Conservation (phyloP, 2,113 vertebrate genomes). For the Rhizomys pruinosus region DNA sequence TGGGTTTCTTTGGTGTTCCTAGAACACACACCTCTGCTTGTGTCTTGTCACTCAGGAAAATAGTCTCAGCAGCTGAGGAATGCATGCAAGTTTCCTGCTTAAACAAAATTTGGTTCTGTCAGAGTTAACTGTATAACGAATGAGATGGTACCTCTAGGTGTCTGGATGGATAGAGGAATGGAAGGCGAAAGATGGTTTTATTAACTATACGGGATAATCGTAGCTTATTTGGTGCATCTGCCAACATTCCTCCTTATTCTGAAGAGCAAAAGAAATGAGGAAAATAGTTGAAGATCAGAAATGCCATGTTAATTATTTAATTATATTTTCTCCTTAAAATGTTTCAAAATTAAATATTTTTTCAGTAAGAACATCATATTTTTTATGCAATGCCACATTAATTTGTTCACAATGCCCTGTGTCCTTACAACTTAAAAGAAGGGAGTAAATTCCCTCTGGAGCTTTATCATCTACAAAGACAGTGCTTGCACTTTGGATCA, state of each 20-base stretch:
- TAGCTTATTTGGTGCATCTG: not conserved
- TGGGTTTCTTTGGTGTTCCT: not conserved
- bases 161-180: no score
- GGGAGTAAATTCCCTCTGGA: not conserved
- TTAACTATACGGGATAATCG: not conserved
- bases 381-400: not conserved
- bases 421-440: not conserved
- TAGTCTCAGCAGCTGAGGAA: not conserved
- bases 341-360: not conserved
- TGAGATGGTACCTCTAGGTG: rapidly evolving
- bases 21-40: rapidly evolving
- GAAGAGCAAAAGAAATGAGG: not conserved
- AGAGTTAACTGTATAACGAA: not conserved
- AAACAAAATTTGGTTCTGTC: not conserved
- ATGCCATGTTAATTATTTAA: no score
- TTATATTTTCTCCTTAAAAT: not conserved
- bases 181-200: rapidly evolving
- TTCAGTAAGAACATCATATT: not conserved
- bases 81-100: not conserved
- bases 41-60: rapidly evolving
- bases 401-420: not conserved
- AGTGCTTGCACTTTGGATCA: no score
- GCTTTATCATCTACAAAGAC: not conserved
- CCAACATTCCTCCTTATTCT: not conserved
- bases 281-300: not conserved